Evolutionary conservation across 2,113 vertebrate species (phyloP), one percentile per base, ranked within the genome.

Genomic region (Cololabis saira): DNA sequence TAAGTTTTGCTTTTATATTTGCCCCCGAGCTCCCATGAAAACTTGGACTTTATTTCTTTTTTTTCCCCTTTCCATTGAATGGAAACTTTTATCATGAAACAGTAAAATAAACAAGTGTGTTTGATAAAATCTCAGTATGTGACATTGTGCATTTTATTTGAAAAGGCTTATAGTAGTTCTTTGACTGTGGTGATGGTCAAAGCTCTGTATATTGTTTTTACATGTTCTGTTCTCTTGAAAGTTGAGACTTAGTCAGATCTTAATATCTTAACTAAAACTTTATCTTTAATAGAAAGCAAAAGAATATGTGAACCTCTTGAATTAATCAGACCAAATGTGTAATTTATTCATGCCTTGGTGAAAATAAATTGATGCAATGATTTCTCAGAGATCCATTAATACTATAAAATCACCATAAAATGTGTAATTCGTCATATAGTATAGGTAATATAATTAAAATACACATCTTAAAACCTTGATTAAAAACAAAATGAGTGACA

Each of bases 41-140:
- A 76, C 74, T 50, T 24, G 16, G n/a, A 40, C 18, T 78, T 85
- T 83, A 59, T 77, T 74, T 75, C 50, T 78, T 43, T 63, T 82
- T 61, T 48, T 24, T 30, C 53, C 42, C 22, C 17, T 44, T 43
- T 24, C 42, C 42, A 60, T 85, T 63, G 48, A 78, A 84, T 60
- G 17, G 61, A 65, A 55, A 53, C 30, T 40, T 54, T 24, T 54
- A 30, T 50, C 57, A 49, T 51, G 12, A 44, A 75, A 60, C 2
- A 13, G 18, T 61, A 55, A 44, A 60, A 69, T 61, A 61, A 1
- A 9, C 5, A n/a, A 47, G 12, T 17, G 22, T 12, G 40, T 51
- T 40, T 60, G 52, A 76, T 17, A 75, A 71, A 71, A 40, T 57
- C 50, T 69, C 17, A 3, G 47, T 14, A 12, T 62, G 67, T 59